A percentile compares a stretch with the other conserved stretches of the same genome.
These are phyloP conservation scores for Xiphophorus hellerii DNA, from an alignment of 2,113 vertebrate species.

Conservation along the genomic window DNA sequence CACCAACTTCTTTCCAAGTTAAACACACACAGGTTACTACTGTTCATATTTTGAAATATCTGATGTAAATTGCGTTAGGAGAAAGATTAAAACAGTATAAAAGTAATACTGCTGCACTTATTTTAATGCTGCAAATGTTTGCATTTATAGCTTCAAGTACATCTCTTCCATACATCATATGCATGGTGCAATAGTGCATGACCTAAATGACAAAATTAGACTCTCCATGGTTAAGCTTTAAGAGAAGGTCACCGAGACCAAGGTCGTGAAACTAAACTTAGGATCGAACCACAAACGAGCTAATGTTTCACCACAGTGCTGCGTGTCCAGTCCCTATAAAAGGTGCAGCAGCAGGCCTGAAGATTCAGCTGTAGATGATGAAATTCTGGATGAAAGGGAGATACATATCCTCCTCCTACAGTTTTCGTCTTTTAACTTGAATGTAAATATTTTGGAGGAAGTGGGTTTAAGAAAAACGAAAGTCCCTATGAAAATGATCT, in stretches of 20 bases:
- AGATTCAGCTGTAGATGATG: slow-evolving; percentile 10
- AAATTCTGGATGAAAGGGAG: not conserved
- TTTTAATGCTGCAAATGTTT: not conserved
- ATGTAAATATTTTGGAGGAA: not conserved
- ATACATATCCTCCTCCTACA: not conserved
- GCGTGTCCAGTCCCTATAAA: slow-evolving; percentile 60
- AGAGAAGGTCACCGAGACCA: slow-evolving; percentile 52
- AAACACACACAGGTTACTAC: slow-evolving; percentile 66
- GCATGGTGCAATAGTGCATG: slow-evolving; percentile 18
- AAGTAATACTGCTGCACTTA: not conserved
- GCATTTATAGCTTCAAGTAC: not conserved
- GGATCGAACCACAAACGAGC: slow-evolving; percentile 52
- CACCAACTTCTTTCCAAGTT: slow-evolving; percentile 55
- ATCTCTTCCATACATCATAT: not conserved
- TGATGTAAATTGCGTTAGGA: slow-evolving; percentile 15
- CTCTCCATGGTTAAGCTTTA: slow-evolving; percentile 40
- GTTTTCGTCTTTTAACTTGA: not conserved
- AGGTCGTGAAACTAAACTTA: slow-evolving; percentile 36
- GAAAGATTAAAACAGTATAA: not conserved
- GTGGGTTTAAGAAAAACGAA: not conserved
- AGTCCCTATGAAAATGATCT: slow-evolving; percentile 48
- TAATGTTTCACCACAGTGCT: slow-evolving; percentile 67
- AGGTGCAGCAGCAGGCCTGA: slow-evolving; percentile 19
- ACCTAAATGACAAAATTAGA: slow-evolving; percentile 40
- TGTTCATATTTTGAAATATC: slow-evolving; percentile 41